A percentile compares a stretch with the other conserved stretches of the same genome.
Conservation (phyloP, 2,888 invertebrate species). For the Cynaeus angustus region DNA sequence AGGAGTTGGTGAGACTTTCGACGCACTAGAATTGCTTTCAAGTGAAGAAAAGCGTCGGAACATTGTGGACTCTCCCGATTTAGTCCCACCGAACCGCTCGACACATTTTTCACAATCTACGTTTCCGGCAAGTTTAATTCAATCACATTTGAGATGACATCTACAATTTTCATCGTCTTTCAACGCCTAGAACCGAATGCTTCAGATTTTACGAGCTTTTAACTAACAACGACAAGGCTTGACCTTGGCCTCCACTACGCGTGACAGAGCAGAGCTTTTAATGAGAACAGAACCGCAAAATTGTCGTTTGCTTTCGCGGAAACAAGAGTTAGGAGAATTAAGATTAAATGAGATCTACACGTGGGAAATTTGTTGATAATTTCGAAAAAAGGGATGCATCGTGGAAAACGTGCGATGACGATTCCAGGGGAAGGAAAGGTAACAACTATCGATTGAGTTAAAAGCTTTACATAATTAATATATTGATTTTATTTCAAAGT, state of each 20-base stretch:
- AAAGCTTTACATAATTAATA: no score
- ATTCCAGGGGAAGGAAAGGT: no score
- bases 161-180: background rate
- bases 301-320: background rate
- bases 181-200: slow-evolving; percentile 14
- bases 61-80: slow-evolving; percentile 56
- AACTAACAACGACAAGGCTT: slow-evolving; percentile 15
- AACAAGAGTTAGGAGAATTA: background rate
- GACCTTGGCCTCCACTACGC: slow-evolving; percentile 23
- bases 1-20: slow-evolving; percentile 46
- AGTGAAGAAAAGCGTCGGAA: slow-evolving; percentile 61
- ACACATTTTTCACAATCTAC: slow-evolving; percentile 13
- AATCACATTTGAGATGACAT: background rate
- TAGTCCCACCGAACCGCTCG: slow-evolving; percentile 14
- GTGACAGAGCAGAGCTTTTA: slow-evolving; percentile 15
- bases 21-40: slow-evolving; percentile 51
- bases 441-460: no score
- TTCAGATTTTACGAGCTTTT: slow-evolving; percentile 18
- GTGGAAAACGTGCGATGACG: no score
- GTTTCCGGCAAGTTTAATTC: slow-evolving; percentile 8
- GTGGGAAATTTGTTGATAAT: no score
- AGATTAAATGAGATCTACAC: no score
- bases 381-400: no score
- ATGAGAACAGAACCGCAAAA: slow-evolving; percentile 11
- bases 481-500: no score